phyloP scores from a whole-genome alignment of 2,797 vertebrate species.

The Bucorvus abyssinicus region DNA sequence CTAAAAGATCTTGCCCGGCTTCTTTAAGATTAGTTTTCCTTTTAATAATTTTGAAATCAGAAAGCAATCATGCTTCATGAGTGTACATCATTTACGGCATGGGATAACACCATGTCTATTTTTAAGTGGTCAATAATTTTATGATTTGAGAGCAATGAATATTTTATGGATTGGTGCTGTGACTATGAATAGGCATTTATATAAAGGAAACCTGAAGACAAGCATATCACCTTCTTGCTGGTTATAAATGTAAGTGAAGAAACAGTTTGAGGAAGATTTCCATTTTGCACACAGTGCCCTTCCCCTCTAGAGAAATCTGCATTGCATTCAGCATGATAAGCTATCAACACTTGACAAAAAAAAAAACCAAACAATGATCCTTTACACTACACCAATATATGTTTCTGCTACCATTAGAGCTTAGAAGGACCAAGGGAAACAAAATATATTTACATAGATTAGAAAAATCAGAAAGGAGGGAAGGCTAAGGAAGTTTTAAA shows the following conservation, averaged over 20 bases:
- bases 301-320: neutral
- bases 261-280: neutral
- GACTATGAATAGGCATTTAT: neutral
- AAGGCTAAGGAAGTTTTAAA: neutral
- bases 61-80: neutral
- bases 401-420: neutral
- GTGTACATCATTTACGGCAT: neutral
- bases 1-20: neutral
- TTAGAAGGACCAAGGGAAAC: neutral
- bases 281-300: neutral
- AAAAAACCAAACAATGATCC: neutral
- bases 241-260: neutral
- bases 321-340: neutral
- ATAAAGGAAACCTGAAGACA: neutral
- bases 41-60: neutral
- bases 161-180: neutral
- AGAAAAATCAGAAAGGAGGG: neutral
- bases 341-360: neutral
- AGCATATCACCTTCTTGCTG: neutral
- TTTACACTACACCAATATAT: neutral
- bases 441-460: neutral
- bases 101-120: neutral
- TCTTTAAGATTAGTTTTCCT: neutral
- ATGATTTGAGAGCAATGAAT: neutral
- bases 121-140: neutral